Evolutionary conservation across 2,888 invertebrate genomes (phyloP).

Genomic region (Stictocephala bisonia): DNA sequence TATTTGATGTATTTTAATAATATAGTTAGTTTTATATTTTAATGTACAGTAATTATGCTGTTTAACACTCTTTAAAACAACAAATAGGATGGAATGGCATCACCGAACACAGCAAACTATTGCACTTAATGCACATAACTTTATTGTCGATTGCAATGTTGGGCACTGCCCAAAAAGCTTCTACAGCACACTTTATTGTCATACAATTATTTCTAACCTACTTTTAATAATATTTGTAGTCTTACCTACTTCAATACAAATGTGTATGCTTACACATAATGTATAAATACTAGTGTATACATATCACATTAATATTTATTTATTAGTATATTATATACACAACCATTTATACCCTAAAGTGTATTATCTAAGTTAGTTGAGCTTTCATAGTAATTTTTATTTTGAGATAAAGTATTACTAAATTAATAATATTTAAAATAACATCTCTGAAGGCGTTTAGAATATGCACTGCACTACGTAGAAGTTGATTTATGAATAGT

Average conservation of each 20-base stretch:
- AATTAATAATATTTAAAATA: constrained; percentile 23
- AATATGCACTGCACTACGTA: constrained; percentile 29
- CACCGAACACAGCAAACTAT: constrained; percentile 24
- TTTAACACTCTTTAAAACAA: too few species aligned
- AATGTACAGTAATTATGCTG: too few species aligned
- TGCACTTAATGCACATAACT: constrained; percentile 9
- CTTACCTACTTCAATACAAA: constrained; percentile 39
- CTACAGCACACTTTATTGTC: constrained; percentile 39
- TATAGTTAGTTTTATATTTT: too few species aligned
- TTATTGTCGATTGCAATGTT: constrained; percentile 31
- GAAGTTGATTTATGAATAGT: constrained; percentile 7
- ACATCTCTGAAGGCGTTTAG: constrained; percentile 27
- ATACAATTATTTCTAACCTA: constrained; percentile 29
- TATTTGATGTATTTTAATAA: too few species aligned
- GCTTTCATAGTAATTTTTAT: constrained; percentile 26
- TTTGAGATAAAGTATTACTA: constrained; percentile 25
- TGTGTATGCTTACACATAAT: constrained; percentile 21
- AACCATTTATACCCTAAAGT: constrained; percentile 31
- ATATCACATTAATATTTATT: constrained; percentile 33
- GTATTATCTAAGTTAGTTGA: constrained; percentile 31
- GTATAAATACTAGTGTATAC: constrained; percentile 45
- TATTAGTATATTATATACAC: constrained; percentile 41
- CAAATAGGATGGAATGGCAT: too few species aligned
- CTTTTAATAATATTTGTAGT: constrained; percentile 18
- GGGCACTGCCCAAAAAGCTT: constrained; percentile 2